Conservation (phyloP, 2,113 vertebrate species). For the Aegithalos caudatus region DNA sequence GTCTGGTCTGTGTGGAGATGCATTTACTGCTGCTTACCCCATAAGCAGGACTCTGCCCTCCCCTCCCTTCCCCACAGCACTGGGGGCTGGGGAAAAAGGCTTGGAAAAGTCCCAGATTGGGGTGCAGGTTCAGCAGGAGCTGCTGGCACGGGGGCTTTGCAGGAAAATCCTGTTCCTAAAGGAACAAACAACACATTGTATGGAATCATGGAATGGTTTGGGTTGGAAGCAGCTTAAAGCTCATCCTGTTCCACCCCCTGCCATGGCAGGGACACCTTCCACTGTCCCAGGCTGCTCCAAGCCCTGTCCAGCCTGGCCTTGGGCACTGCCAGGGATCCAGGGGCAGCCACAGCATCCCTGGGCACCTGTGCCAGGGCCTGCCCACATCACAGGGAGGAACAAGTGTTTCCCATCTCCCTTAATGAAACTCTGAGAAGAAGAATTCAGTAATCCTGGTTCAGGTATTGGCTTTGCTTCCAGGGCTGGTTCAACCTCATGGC, state of each 20-base stretch:
- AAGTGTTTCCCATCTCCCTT: not conserved
- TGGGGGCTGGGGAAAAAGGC: not conserved
- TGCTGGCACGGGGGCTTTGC: not conserved
- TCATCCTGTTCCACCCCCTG: not conserved
- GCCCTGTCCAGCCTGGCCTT: fast-evolving
- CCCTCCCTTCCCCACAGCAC: not conserved
- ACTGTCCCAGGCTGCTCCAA: not conserved
- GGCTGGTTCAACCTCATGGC: not conserved
- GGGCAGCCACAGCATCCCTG: not conserved
- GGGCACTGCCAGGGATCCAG: not conserved
- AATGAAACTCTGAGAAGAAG: not conserved
- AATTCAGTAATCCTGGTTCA: not conserved
- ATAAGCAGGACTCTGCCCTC: conserved; percentile 36
- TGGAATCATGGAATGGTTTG: not conserved
- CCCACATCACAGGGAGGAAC: not conserved
- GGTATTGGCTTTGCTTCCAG: not conserved
- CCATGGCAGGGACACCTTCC: not conserved
- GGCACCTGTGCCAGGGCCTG: not conserved
- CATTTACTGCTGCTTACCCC: conserved; percentile 75
- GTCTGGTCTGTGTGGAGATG: conserved; percentile 72
- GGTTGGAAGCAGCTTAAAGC: not conserved
- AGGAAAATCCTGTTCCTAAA: not conserved
- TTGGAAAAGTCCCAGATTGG: not conserved
- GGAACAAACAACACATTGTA: fast-evolving
- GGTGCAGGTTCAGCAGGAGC: not conserved